Evolutionary conservation across 35 echinoderm and acorn worm genomes (phyloP).

Genomic region (Apostichopus parvimensis): DNA sequence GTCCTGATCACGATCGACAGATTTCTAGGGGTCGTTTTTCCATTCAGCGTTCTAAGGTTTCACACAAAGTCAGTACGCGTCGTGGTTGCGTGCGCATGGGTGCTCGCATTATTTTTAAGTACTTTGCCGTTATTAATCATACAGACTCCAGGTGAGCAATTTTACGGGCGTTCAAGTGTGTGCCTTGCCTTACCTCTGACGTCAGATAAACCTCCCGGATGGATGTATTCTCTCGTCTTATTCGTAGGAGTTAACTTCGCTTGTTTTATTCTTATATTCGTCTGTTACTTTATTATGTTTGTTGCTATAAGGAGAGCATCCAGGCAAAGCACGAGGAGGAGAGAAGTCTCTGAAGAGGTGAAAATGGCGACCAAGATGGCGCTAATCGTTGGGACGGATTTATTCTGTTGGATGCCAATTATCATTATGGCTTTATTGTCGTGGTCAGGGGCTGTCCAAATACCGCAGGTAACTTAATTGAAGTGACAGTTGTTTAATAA

Average conservation of each 20-base stretch:
- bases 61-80: constrained; percentile 79
- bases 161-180: constrained; percentile 91
- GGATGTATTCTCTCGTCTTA: constrained; percentile 84
- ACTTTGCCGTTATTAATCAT: constrained; percentile 67
- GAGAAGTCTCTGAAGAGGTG: constrained; percentile 73
- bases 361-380: constrained; percentile 97
- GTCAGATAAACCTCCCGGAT: constrained; percentile 65
- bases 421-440: constrained; percentile 84
- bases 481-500: too few relatives aligned
- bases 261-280: constrained; percentile 81
- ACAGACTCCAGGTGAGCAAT: constrained; percentile 66
- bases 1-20: constrained; percentile 87
- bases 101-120: constrained; percentile 75
- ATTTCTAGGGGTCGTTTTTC: constrained; percentile 80
- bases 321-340: constrained; percentile 66
- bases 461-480: constrained; percentile 56
- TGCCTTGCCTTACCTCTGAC: constrained; percentile 86
- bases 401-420: constrained; percentile 95
- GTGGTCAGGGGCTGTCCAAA: constrained; percentile 57
- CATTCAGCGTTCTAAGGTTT: constrained; percentile 80
- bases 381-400: constrained; percentile 86
- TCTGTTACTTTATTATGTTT: constrained; percentile 82
- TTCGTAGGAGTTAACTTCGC: constrained; percentile 87
- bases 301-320: constrained; percentile 77
- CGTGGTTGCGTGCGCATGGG: constrained; percentile 63